phyloP scores from a whole-genome alignment of 2,797 vertebrate genomes.

The Limnodromus scolopaceus region DNA sequence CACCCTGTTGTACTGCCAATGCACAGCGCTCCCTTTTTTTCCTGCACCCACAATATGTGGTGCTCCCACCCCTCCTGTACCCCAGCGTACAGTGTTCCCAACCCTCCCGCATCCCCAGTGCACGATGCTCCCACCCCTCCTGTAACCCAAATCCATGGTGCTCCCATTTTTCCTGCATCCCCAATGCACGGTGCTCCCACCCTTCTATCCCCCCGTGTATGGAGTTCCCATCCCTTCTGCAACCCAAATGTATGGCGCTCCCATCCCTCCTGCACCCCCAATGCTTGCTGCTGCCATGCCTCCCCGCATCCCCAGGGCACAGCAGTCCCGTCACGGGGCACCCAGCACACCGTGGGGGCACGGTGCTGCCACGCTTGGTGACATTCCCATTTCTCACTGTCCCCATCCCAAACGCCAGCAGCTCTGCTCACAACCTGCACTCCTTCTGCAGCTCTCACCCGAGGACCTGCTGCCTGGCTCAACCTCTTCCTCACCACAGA shows the following conservation, averaged over 20 bases:
- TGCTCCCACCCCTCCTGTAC: not conserved
- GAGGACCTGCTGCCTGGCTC: not conserved
- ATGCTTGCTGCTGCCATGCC: too few relatives aligned
- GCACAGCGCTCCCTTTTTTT: not conserved
- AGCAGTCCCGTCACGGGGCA: not conserved
- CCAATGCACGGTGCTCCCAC: rapidly evolving
- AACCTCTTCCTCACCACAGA: not conserved
- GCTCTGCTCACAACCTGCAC: not conserved
- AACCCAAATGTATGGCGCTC: not conserved
- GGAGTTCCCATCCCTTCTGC: not conserved
- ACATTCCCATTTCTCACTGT: not conserved
- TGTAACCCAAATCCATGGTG: not conserved
- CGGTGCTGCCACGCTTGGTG: not conserved
- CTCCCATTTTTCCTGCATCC: not conserved
- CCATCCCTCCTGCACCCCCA: too few relatives aligned
- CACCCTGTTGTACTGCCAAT: not conserved
- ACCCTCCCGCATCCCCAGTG: not conserved
- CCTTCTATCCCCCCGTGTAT: too few relatives aligned
- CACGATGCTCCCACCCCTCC: not conserved
- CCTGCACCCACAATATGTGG: rapidly evolving
- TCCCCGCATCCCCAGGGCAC: not conserved
- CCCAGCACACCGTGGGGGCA: not conserved
- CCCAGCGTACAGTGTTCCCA: not conserved
- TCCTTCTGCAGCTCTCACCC: not conserved
- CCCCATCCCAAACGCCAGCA: not conserved